These are phyloP conservation scores for Onychomys torridus DNA, from an alignment of 2,797 vertebrate species.

Conservation along the genomic window DNA sequence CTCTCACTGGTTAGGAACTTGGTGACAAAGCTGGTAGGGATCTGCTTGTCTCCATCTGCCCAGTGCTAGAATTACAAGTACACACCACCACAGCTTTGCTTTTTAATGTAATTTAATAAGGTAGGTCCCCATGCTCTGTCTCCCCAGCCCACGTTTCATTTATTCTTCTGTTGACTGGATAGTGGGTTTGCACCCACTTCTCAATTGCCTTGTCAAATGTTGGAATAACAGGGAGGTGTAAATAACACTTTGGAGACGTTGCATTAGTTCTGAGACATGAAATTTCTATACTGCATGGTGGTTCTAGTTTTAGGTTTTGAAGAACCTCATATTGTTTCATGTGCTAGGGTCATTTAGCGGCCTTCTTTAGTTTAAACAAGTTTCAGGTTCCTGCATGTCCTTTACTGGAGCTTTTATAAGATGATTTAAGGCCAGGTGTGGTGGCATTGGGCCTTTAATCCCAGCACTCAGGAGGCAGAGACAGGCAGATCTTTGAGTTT, in stretches of 20 bases:
- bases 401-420: conserved; percentile 46
- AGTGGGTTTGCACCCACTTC: not conserved
- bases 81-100: not conserved
- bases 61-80: not conserved
- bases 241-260: not conserved
- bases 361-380: not conserved
- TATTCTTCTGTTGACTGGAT: not conserved
- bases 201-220: not conserved
- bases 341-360: not conserved
- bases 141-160: not conserved
- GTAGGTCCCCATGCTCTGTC: not conserved
- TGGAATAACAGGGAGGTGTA: not conserved
- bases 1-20: not conserved
- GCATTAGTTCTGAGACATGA: not conserved
- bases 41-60: not conserved
- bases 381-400: not conserved
- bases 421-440: not conserved
- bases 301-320: conserved; percentile 40
- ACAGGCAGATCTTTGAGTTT: not conserved
- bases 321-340: not conserved
- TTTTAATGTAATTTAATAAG: not conserved
- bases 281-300: not conserved
- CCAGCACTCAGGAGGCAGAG: not conserved
- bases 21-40: not conserved
- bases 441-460: no score